Evolutionary conservation across 2,113 vertebrate species (phyloP), one percentile per base, ranked within the genome.

Genomic region (Hystrix cristata): DNA sequence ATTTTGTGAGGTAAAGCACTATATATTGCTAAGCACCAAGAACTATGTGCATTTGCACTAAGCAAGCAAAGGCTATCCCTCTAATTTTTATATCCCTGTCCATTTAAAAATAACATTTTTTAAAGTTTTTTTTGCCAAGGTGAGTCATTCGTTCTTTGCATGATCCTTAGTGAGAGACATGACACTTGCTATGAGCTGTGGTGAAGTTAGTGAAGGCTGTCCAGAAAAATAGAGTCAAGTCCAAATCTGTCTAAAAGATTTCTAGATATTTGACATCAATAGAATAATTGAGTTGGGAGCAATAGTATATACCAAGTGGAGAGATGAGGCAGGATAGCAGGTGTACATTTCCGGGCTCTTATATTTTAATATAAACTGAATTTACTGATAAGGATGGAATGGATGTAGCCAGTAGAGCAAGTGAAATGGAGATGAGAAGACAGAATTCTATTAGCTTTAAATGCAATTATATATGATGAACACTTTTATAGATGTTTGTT

Each of bases 361-460:
- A 86, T 31, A 78, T 87, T 76, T 90, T 88, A 85, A 67, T 81
- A 5, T 60, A 88, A 87, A 65, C 38, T 84, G 62, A 89, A n/a
- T 72, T 2, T 60, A 86, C 60, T 83, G 51, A 78, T 59, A 92
- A 76, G 57, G 59, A 51, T 84, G 21, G 31, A 64, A 59, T 81
- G 53, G 15, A 1, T 85, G 48, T 86, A 76, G 29, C 43, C 4
- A 59, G 43, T 4, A 74, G 25, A 87, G n/a, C 46, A 87, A 92
- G 46, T 87, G n/a, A 88, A 94, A 84, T 90, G 69, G 81, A 97
- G 21, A 65, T 84, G 67, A 95, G 55, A 84, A 65, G 46, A 59
- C 60, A 88, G 13, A 90, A 90, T 97, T 93, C 46, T 60, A 31
- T 85, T 96, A 90, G 71, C 34, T 72, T 93, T 86, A 92, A 93